Base-by-base conservation (phyloP, 2,797 vertebrate species). In the Trematomus bernacchii region DNA sequence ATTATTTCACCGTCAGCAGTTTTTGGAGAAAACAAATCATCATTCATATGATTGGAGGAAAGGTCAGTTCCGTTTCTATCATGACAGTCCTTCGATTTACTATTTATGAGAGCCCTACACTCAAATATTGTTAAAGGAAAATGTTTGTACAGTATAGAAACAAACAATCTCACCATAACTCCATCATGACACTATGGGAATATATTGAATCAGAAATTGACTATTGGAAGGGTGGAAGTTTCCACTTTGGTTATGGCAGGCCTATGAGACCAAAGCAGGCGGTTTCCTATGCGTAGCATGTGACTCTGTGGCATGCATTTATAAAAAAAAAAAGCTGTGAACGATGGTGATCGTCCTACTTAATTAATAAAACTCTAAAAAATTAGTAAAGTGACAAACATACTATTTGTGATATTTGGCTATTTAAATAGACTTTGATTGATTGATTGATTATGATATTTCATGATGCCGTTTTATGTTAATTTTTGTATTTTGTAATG, bases 1-100 rank as follows among this genome's bases (percentile, higher is more conserved):
- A 71, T 63, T 8, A 66, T 66, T 76, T 57, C 43, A 50, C 4
- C 0, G 15, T 88, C 87, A 86, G 83, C 85, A 87, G 1, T 80
- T 86, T 82, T 71, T 30, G 2, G 27, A 59, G 21, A 55, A 69
- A 59, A 71, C 4, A 71, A 10, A 66, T 27, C 33, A 55, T 52
- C 10, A 27, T 44, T 71, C 61, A 51, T n/a, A 40, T 66, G 40
- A 74, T 52, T 27, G 13, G 7, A 18, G 18, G 10, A 19, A 27
- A 66, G 52, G 7, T 40, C 46, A 50, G 3, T 23, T 42, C 19
- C 19, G 27, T 66, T 62, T 77, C 30, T 14, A 61, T 76, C 57
- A 73, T 6, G 4, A 64, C 40, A 14, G 9, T 61, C 3, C n/a
- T 60, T 54, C 40, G 9, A 1, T 13, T 62, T 30, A 54, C 30